Evolutionary conservation across 1,140 invertebrate genomes (phyloP).

Genomic region (Cephus cinctus): DNA sequence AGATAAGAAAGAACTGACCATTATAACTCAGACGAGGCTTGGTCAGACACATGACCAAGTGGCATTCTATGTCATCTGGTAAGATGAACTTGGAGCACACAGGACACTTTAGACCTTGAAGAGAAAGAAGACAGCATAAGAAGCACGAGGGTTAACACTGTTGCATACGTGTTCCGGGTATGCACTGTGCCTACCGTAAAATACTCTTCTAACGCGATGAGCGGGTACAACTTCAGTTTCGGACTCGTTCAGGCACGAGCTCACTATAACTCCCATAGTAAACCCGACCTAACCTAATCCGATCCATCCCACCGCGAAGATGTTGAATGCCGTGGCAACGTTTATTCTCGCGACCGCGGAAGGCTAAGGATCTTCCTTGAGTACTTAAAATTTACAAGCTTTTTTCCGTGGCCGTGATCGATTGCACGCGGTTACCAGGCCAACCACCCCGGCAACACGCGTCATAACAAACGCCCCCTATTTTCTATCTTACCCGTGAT

Average conservation of each 20-base stretch:
- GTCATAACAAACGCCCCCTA: slow-evolving; percentile 41
- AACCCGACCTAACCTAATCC: slow-evolving; percentile 33
- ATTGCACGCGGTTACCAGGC: slow-evolving; percentile 52
- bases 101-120: slow-evolving; percentile 94
- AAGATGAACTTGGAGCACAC: slow-evolving; percentile 97
- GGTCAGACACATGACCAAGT: slow-evolving; percentile 98
- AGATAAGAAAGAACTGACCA: slow-evolving; percentile 68
- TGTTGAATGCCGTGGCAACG: no score
- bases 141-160: no score
- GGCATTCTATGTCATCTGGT: slow-evolving; percentile 97
- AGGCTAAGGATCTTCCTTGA: slow-evolving; percentile 7
- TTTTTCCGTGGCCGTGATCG: slow-evolving; percentile 30
- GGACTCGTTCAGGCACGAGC: slow-evolving; percentile 72
- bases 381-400: slow-evolving; percentile 10
- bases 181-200: slow-evolving; percentile 49
- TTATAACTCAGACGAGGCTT: slow-evolving; percentile 98
- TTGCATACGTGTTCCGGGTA: background rate
- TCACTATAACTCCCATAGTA: slow-evolving; percentile 73
- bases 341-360: background rate
- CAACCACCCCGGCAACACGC: slow-evolving; percentile 51
- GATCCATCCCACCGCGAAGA: slow-evolving; percentile 20
- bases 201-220: slow-evolving; percentile 49
- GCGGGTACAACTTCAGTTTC: slow-evolving; percentile 54
- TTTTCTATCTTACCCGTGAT: slow-evolving; percentile 1
- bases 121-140: no score